phyloP scores from a whole-genome alignment of 2,113 vertebrate genomes.

The Sterrhoptilus dennistouni region DNA sequence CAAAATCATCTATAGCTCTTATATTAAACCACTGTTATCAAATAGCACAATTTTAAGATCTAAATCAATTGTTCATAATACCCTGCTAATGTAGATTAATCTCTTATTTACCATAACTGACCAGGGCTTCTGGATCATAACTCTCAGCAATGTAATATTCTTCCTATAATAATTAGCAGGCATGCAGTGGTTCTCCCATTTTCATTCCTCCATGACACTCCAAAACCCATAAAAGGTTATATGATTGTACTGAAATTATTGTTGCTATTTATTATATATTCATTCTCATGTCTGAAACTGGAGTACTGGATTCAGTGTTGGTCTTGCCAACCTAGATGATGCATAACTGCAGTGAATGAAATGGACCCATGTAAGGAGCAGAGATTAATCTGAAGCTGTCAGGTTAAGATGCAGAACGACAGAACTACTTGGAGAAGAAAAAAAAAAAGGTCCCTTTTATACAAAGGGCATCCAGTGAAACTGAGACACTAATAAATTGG shows the following conservation, averaged over 20 bases:
- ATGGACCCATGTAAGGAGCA: not conserved
- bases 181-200: not conserved
- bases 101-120: not conserved
- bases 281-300: not conserved
- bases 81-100: not conserved
- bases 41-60: not conserved
- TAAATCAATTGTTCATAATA: not conserved
- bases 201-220: not conserved
- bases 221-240: not conserved
- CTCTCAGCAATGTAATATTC: not conserved
- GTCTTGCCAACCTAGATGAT: not conserved
- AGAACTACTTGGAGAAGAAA: not conserved
- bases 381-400: not conserved
- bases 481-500: not conserved
- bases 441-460: not conserved
- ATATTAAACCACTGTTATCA: not conserved
- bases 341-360: not conserved
- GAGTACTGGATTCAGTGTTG: not conserved
- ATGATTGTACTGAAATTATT: not conserved
- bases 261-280: not conserved
- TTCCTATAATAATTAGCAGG: not conserved
- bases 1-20: not conserved
- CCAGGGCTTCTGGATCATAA: not conserved
- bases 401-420: not conserved
- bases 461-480: not conserved